These are phyloP conservation scores for Catagonus wagneri DNA, from an alignment of 2,113 vertebrate species.

Conservation along the genomic window DNA sequence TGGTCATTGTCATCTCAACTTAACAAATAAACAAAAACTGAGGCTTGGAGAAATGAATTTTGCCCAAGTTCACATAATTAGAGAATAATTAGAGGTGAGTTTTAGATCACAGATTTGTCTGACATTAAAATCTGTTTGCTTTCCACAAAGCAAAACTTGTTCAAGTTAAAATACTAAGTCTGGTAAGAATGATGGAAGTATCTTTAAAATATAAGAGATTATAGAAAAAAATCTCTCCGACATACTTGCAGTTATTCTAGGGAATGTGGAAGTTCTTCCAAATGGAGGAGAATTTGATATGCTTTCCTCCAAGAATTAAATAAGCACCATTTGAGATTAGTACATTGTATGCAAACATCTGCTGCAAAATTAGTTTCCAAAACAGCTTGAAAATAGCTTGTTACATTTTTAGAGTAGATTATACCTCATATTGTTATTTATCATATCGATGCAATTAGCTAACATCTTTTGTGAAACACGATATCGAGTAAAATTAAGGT, in stretches of 20 bases:
- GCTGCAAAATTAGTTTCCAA: constrained; percentile 55
- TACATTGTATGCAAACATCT: constrained; percentile 66
- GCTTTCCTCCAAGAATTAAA: constrained; percentile 58
- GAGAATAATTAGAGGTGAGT: background rate
- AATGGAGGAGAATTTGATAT: constrained; percentile 6
- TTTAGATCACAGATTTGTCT: background rate
- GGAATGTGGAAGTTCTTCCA: background rate
- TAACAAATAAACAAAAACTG: background rate
- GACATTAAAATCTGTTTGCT: background rate
- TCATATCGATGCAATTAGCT: background rate
- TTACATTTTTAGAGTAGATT: constrained; percentile 17
- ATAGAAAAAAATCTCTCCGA: background rate
- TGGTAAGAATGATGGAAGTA: background rate
- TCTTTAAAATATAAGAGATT: background rate
- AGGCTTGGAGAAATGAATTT: background rate
- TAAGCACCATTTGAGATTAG: constrained; percentile 58
- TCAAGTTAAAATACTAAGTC: background rate
- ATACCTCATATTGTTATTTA: constrained; percentile 40
- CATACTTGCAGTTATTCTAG: background rate
- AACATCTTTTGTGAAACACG: constrained; percentile 16
- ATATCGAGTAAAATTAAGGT: constrained; percentile 34
- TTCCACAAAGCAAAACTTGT: background rate
- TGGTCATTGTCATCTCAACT: background rate
- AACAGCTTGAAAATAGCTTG: constrained; percentile 42
- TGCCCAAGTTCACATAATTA: background rate